Base-by-base conservation (phyloP, 2,797 vertebrate species). In the Pseudomugil gertrudae region DNA sequence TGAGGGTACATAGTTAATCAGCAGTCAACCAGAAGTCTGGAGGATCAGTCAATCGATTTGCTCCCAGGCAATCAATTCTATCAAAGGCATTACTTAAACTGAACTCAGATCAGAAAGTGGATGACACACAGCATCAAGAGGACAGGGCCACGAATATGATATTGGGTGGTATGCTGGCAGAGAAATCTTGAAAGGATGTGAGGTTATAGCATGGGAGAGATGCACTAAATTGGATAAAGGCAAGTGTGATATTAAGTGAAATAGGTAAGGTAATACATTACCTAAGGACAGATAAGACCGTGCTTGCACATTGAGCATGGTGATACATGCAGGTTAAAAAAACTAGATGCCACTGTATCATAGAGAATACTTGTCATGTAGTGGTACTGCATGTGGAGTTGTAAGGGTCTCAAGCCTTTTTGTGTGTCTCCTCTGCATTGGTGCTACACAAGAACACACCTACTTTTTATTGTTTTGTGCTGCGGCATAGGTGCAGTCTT, bases 21-120 rank as follows among this genome's bases (percentile, higher is more conserved):
- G 89, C 84, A 90, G 87, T 79, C 74, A 6, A 82, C 71, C 80
- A 84, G 72, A 69, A 77, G 87, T 87, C 85, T 89, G 58, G 3
- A 36, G 77, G 84, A 88, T 87, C 78, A 84, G 69, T 61, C 67
- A 74, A 91, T 90, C 43, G 84, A 93, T 92, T 88, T 65, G 66
- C 78, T 84, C 79, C 57, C 30, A 52, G 82, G 82, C 87, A 92
- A 92, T 93, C 88, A 88, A 92, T 93, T 79, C 53, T 88, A 86
- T 89, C 87, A 89, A 84, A 89, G 69, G 74, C 72, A 72, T 84
- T 81, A 86, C 79, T 90, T 85, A 76, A 88, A 90, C 78, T 76
- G 73, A 86, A 76, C 74, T 76, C 63, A 65, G 72, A 84, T 89
- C 84, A 84, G 66, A 87, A 75, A 73, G 45, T 60, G 55, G 72